These are phyloP conservation scores for Tyrophagus putrescentiae DNA, from an alignment of 1,140 invertebrate species.

Conservation along the genomic window DNA sequence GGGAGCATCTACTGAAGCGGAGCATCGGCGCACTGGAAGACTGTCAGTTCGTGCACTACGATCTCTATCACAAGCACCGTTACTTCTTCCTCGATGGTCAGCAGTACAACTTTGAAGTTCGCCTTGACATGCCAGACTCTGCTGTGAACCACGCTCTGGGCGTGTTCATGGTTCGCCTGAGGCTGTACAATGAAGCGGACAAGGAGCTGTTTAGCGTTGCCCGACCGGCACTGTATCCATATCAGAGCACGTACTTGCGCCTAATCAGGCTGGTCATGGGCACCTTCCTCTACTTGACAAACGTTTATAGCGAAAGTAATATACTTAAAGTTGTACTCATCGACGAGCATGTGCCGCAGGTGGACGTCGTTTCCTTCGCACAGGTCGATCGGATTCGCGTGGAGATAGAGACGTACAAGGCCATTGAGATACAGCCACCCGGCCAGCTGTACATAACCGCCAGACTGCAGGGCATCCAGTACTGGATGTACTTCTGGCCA, in stretches of 20 bases:
- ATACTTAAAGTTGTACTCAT: slow-evolving; percentile 4
- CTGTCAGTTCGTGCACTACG: not conserved
- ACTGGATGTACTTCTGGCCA: slow-evolving; percentile 21
- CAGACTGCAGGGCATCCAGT: slow-evolving; percentile 5
- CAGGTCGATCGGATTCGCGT: not conserved
- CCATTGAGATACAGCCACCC: not conserved
- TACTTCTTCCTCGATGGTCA: slow-evolving; percentile 11
- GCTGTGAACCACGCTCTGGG: slow-evolving; percentile 4
- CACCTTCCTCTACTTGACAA: not conserved
- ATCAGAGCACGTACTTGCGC: not conserved
- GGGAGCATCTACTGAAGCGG: not conserved
- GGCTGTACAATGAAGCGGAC: not conserved
- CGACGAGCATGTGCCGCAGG: not conserved
- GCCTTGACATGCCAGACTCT: slow-evolving; percentile 17
- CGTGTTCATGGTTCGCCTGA: slow-evolving; percentile 16
- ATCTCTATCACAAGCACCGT: not conserved
- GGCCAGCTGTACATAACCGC: not conserved
- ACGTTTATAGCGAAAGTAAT: not conserved
- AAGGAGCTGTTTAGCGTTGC: not conserved
- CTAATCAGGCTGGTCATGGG: not conserved
- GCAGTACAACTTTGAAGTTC: slow-evolving; percentile 4
- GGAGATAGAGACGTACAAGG: slow-evolving; percentile 12
- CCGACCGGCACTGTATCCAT: slow-evolving; percentile 9
- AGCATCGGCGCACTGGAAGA: no score
- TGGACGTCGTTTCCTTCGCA: not conserved